These are phyloP conservation scores for Bolborhynchus lineola DNA, from an alignment of 2,113 vertebrate genomes.

Conservation along the genomic window DNA sequence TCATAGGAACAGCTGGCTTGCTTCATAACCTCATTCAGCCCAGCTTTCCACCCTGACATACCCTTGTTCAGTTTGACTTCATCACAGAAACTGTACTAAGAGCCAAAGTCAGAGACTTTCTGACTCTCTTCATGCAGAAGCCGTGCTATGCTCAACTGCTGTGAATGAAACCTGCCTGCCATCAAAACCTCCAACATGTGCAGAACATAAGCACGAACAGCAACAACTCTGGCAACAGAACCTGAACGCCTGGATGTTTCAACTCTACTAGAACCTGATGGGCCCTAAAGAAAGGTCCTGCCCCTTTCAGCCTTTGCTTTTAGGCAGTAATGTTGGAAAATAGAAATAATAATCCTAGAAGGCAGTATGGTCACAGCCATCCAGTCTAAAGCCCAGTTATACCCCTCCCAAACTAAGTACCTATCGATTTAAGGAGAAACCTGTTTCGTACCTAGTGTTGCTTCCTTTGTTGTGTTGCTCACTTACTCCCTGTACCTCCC, in stretches of 20 bases:
- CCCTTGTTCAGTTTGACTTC: background rate
- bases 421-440: background rate
- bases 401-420: background rate
- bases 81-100: background rate
- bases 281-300: background rate
- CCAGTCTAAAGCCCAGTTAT: background rate
- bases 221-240: background rate
- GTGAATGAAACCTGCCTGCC: background rate
- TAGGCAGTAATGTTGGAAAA: background rate
- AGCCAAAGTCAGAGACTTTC: background rate
- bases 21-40: background rate
- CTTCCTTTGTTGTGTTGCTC: background rate
- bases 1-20: background rate
- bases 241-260: fast-evolving
- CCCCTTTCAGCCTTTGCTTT: background rate
- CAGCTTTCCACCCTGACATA: background rate
- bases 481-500: background rate
- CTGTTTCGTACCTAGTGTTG: background rate
- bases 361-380: background rate
- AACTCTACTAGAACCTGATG: background rate
- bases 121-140: background rate
- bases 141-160: background rate
- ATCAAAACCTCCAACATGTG: background rate
- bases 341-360: background rate
- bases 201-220: background rate